Percentiles rank a stretch among this genome's conserved stretches.
These are phyloP conservation scores for Pygocentrus nattereri DNA, from an alignment of 2,797 vertebrate species.

Conservation along the genomic window DNA sequence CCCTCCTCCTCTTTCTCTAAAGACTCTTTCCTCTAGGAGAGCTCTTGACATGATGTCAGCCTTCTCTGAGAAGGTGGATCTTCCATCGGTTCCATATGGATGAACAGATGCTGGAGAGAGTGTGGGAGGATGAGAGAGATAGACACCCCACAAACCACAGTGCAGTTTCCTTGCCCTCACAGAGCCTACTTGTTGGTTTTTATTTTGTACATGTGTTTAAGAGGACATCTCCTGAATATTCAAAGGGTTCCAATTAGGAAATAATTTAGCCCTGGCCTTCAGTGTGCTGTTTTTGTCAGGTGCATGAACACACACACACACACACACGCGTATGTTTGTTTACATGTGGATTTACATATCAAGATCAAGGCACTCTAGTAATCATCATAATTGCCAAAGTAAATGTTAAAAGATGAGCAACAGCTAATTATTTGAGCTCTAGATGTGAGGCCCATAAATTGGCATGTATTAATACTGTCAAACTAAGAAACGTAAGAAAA, in stretches of 20 bases:
- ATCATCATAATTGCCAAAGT: conserved; percentile 57
- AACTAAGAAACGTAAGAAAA: conserved; percentile 14
- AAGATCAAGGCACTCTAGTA: conserved; percentile 57
- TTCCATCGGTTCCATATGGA: conserved; percentile 54
- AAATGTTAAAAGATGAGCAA: conserved; percentile 52
- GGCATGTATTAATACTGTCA: conserved; percentile 37
- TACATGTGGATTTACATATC: conserved; percentile 58
- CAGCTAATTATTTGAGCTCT: conserved; percentile 53
- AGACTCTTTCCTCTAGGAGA: conserved; percentile 24
- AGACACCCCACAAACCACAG: conserved; percentile 42
- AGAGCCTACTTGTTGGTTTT: conserved; percentile 48
- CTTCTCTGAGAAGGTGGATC: conserved; percentile 40
- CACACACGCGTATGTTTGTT: conserved; percentile 49
- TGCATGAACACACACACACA: conserved; percentile 26
- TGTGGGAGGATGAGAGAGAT: conserved; percentile 21
- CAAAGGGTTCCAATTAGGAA: conserved; percentile 62
- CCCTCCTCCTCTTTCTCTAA: neutral
- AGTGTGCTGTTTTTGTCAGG: conserved; percentile 47
- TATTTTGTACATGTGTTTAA: conserved; percentile 62
- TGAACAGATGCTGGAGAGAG: conserved; percentile 52
- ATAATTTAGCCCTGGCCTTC: conserved; percentile 54
- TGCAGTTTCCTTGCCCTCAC: conserved; percentile 39
- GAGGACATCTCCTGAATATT: conserved; percentile 63
- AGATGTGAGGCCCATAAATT: conserved; percentile 31
- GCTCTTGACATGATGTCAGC: conserved; percentile 47